These are phyloP conservation scores for Brachionus paranguensis DNA, from an alignment of 1,140 invertebrate genomes.

Conservation along the genomic window DNA sequence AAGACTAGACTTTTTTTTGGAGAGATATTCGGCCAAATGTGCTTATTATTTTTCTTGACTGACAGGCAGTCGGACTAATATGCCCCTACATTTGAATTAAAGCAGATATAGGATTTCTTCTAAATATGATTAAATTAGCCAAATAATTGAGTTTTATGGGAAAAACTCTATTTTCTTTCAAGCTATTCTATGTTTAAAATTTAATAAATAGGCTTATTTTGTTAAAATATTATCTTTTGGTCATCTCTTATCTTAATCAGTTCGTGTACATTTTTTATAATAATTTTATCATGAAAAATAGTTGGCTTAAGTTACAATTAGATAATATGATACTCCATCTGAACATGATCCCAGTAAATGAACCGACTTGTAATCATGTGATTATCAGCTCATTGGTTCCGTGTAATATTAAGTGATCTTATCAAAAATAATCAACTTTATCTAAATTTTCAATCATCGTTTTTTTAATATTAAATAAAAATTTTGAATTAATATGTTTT, in stretches of 20 bases:
- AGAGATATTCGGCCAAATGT: background rate
- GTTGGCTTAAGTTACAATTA: background rate
- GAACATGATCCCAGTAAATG: background rate
- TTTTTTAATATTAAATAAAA: background rate
- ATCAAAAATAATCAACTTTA: background rate
- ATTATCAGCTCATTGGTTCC: background rate
- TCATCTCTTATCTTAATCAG: background rate
- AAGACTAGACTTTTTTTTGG: background rate
- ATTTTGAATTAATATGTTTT: background rate
- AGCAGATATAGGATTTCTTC: background rate
- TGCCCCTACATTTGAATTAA: background rate
- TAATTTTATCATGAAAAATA: background rate
- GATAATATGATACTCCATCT: background rate
- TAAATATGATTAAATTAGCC: slow-evolving; percentile 27
- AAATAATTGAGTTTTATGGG: background rate
- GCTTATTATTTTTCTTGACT: background rate
- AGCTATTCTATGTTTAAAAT: background rate
- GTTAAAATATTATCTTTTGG: background rate
- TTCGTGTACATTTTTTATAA: background rate
- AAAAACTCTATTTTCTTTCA: background rate
- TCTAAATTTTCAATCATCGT: background rate
- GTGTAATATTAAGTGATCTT: background rate
- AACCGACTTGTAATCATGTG: background rate
- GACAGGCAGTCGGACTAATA: slow-evolving; percentile 16
- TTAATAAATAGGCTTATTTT: background rate